Percentiles rank a stretch among this genome's conserved stretches.
phyloP scores from a whole-genome alignment of 2,797 vertebrate genomes.

The Paramormyrops hopkinsi region DNA sequence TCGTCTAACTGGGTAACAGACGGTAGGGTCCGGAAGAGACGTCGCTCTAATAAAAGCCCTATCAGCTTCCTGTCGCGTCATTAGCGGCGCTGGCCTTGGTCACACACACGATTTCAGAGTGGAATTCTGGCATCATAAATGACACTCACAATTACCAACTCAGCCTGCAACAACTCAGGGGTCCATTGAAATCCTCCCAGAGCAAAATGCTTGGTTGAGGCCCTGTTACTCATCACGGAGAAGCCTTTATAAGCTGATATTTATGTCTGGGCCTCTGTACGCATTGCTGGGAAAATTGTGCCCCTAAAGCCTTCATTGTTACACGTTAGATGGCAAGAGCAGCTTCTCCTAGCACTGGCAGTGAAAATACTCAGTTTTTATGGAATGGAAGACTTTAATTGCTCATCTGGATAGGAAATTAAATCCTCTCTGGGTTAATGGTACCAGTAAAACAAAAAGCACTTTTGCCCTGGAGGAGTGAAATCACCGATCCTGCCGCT shows the following conservation, averaged over 20 bases:
- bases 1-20: neutral
- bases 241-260: neutral
- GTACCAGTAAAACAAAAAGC: slow-evolving; percentile 9
- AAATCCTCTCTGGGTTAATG: neutral
- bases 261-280: neutral
- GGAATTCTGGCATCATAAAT: neutral
- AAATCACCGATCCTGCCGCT: neutral
- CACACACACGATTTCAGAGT: neutral
- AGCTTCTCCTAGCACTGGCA: neutral
- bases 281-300: neutral
- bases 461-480: neutral
- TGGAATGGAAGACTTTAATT: neutral
- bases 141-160: neutral
- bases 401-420: slow-evolving; percentile 5
- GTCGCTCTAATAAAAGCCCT: neutral
- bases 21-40: neutral
- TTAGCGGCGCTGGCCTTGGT: neutral
- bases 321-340: neutral
- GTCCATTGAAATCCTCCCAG: neutral
- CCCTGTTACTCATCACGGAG: neutral
- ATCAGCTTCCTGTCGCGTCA: neutral
- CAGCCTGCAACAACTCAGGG: neutral
- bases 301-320: neutral
- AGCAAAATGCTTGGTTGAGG: neutral
- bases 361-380: neutral